phyloP scores from a whole-genome alignment of 2,888 invertebrate species.

The Agriopis marginaria region DNA sequence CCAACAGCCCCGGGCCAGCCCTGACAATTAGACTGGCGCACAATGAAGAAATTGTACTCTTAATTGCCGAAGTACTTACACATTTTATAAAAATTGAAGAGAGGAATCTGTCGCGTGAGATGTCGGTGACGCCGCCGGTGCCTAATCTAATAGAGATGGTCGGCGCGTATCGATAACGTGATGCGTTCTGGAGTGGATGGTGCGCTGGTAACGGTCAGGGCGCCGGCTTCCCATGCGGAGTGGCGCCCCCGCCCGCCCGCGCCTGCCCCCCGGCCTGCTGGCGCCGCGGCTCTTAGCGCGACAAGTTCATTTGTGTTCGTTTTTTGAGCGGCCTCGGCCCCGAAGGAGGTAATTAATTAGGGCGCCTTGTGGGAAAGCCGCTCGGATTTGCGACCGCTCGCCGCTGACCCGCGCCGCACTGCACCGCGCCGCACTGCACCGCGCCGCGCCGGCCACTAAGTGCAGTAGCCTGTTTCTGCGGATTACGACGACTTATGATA shows the following conservation, averaged over 20 bases:
- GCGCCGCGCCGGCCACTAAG: slow-evolving; percentile 26
- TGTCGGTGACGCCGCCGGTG: neutral
- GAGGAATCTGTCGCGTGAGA: neutral
- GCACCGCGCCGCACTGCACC: slow-evolving; percentile 12
- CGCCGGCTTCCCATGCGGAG: neutral
- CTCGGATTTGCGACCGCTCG: slow-evolving; percentile 54
- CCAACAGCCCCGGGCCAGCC: too few relatives aligned
- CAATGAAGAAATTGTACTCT: too few relatives aligned
- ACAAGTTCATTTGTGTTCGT: slow-evolving; percentile 63
- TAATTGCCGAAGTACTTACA: too few relatives aligned
- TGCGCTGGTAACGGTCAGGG: slow-evolving; percentile 16
- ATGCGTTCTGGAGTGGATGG: slow-evolving; percentile 38
- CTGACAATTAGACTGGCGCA: too few relatives aligned
- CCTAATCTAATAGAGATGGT: slow-evolving; percentile 16
- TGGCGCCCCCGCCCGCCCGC: slow-evolving; percentile 2
- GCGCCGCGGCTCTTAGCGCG: slow-evolving; percentile 81
- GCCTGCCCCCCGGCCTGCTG: slow-evolving; percentile 48
- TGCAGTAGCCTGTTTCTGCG: slow-evolving; percentile 18
- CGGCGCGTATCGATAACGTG: slow-evolving; percentile 12
- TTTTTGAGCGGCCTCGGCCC: slow-evolving; percentile 72
- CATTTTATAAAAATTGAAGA: too few relatives aligned
- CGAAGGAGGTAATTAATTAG: slow-evolving; percentile 81
- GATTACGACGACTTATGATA: slow-evolving; percentile 19
- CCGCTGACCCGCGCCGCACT: neutral
- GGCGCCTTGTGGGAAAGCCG: slow-evolving; percentile 64